Conservation (phyloP, 2,888 invertebrate genomes). For the Drosophila peninsularis region DNA sequence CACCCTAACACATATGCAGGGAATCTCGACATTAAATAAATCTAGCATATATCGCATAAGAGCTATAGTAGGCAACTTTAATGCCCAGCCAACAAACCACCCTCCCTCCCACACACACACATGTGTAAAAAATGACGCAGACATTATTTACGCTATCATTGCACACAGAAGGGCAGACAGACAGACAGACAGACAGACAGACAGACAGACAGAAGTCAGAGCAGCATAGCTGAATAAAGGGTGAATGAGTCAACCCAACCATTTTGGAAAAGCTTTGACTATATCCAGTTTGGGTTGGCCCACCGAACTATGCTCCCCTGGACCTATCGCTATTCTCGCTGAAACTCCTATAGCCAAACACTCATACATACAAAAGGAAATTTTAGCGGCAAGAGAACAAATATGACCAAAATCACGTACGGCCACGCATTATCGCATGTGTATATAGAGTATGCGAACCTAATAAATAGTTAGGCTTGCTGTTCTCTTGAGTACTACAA, state of each 20-base stretch:
- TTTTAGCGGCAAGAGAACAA: conserved; percentile 31
- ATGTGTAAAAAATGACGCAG: conserved; percentile 77
- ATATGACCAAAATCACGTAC: conserved; percentile 13
- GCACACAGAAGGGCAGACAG: conserved; percentile 42
- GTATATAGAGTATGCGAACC: neutral
- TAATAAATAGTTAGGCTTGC: neutral
- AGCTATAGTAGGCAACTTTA: conserved; percentile 72
- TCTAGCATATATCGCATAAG: conserved; percentile 64
- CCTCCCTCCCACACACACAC: conserved; percentile 15
- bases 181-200: conserved; percentile 35
- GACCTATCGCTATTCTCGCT: conserved; percentile 22
- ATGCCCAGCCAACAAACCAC: conserved; percentile 46
- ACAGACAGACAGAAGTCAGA: conserved; percentile 16
- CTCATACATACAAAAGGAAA: conserved; percentile 16
- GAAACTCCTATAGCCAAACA: conserved; percentile 40
- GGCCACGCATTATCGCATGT: conserved; percentile 40
- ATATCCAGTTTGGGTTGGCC: conserved; percentile 49
- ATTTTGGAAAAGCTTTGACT: conserved; percentile 44
- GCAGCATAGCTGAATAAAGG: neutral
- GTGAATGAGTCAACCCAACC: conserved; percentile 5
- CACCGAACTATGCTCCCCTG: conserved; percentile 48
- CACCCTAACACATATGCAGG: conserved; percentile 30
- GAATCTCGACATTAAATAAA: conserved; percentile 77
- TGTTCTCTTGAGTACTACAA: conserved; percentile 30
- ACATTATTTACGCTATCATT: conserved; percentile 81